phyloP scores from a whole-genome alignment of 2,797 vertebrate species.

The Denticeps clupeoides region DNA sequence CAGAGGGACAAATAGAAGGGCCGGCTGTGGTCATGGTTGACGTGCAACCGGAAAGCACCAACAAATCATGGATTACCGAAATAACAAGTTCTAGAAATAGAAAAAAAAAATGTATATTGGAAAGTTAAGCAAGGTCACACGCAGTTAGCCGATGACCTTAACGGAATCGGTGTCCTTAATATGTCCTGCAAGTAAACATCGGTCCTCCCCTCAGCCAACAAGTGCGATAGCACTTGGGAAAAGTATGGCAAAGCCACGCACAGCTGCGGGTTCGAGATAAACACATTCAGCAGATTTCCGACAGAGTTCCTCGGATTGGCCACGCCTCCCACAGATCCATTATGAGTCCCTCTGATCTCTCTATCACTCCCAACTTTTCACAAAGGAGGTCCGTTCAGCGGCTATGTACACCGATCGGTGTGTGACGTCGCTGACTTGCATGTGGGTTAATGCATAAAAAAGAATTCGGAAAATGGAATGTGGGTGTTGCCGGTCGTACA shows the following conservation, averaged over 20 bases:
- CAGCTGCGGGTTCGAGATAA: conserved; percentile 21
- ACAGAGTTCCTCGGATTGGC: conserved; percentile 33
- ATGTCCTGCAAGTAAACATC: too few relatives aligned
- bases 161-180: too few relatives aligned
- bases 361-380: conserved; percentile 39
- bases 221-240: too few relatives aligned
- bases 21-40: too few relatives aligned
- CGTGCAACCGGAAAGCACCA: too few relatives aligned
- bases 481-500: conserved; percentile 52
- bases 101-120: too few relatives aligned
- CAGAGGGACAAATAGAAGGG: too few relatives aligned
- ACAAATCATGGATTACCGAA: too few relatives aligned
- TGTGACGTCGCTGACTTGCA: conserved; percentile 49
- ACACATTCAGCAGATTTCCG: conserved; percentile 2
- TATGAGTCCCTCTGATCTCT: conserved; percentile 54
- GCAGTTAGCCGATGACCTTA: too few relatives aligned
- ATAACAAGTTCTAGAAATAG: too few relatives aligned
- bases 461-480: conserved; percentile 34
- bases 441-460: conserved; percentile 40
- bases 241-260: conserved; percentile 3
- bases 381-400: conserved; percentile 33
- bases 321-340: conserved; percentile 49
- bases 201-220: too few relatives aligned
- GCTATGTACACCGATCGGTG: conserved; percentile 28
- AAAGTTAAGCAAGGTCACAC: too few relatives aligned